phyloP scores from a whole-genome alignment of 2,888 invertebrate species.

The Sialis fuliginosa region DNA sequence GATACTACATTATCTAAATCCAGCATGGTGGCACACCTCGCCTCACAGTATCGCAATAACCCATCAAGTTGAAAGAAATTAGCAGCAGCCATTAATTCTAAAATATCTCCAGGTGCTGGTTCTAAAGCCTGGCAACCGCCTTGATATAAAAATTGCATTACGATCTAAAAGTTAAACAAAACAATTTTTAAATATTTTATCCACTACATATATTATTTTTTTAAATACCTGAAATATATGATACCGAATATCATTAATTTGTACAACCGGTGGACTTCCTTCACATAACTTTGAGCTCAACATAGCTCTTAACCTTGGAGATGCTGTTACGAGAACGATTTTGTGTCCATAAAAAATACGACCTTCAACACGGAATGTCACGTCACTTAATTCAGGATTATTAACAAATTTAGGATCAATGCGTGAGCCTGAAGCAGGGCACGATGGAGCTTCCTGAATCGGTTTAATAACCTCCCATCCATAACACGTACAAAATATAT shows the following conservation, averaged over 20 bases:
- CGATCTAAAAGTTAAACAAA: constrained; percentile 40
- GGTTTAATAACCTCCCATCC: constrained; percentile 72
- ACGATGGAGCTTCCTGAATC: constrained; percentile 46
- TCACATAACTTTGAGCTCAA: constrained; percentile 56
- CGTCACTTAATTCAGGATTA: constrained; percentile 82
- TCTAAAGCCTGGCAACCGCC: constrained; percentile 68
- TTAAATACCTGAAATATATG: constrained; percentile 69
- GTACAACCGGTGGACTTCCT: constrained; percentile 65
- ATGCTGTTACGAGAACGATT: constrained; percentile 82
- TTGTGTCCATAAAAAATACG: constrained; percentile 85
- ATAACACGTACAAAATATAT: constrained; percentile 78
- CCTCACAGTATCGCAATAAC: constrained; percentile 68
- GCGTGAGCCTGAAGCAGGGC: constrained; percentile 48
- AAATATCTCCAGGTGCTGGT: constrained; percentile 60
- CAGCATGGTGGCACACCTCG: constrained; percentile 66
- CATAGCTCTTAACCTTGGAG: constrained; percentile 73
- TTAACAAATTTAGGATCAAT: constrained; percentile 89
- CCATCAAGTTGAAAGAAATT: constrained; percentile 83
- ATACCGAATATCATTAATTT: constrained; percentile 83
- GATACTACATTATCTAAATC: constrained; percentile 80
- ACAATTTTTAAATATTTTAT: neutral
- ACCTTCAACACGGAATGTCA: constrained; percentile 82
- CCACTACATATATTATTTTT: neutral
- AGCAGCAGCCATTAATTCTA: constrained; percentile 80
- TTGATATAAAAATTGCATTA: constrained; percentile 85